These are phyloP conservation scores for Myrmophylax atrothorax DNA, from an alignment of 2,113 vertebrate genomes.

Conservation along the genomic window DNA sequence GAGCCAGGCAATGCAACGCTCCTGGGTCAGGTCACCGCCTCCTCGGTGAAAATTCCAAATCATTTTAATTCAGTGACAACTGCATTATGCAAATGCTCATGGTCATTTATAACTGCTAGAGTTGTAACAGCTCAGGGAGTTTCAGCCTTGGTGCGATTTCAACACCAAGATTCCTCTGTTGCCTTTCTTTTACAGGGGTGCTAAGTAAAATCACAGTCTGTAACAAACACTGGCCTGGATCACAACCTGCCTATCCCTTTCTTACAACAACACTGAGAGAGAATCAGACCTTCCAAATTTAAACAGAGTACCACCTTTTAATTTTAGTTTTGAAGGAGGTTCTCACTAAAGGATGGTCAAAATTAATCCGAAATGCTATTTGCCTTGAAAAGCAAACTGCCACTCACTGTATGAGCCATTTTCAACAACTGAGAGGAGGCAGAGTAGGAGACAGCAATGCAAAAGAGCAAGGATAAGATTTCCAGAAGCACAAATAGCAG, in stretches of 20 bases:
- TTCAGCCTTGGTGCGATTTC: conserved; percentile 60
- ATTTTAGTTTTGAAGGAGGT: conserved; percentile 32
- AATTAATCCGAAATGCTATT: conserved; percentile 4
- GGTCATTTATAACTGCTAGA: conserved; percentile 75
- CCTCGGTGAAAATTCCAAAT: conserved; percentile 69
- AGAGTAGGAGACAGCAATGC: neutral
- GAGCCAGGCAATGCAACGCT: neutral
- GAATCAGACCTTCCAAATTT: conserved; percentile 44
- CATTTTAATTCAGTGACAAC: conserved; percentile 74
- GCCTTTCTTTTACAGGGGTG: conserved; percentile 73
- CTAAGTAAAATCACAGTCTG: conserved; percentile 71
- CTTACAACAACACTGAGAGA: neutral
- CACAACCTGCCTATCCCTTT: neutral
- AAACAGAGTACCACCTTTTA: conserved; percentile 53
- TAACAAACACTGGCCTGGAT: conserved; percentile 16
- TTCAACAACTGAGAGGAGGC: neutral
- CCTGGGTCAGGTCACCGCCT: neutral
- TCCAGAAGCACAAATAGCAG: neutral
- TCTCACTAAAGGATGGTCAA: conserved; percentile 13
- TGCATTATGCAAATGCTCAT: conserved; percentile 82
- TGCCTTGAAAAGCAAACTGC: conserved; percentile 57
- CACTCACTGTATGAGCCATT: conserved; percentile 28
- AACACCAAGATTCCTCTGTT: conserved; percentile 68
- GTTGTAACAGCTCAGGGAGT: conserved; percentile 68
- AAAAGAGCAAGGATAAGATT: neutral